Evolutionary conservation across 2,888 invertebrate species (phyloP), one percentile per base, ranked within the genome.

Genomic region (Mactromeris polynyma): DNA sequence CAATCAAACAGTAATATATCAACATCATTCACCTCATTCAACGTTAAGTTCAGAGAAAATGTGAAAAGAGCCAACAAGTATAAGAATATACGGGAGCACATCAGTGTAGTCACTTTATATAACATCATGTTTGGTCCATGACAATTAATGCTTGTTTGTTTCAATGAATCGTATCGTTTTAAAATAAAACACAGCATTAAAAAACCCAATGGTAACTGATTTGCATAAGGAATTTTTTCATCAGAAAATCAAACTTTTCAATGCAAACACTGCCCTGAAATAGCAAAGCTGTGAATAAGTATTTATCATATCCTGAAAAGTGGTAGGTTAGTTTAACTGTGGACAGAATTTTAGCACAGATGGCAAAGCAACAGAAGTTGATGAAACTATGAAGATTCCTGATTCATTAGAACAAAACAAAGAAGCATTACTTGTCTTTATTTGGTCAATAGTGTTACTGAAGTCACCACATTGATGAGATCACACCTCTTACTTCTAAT

Each of bases 81-180:
- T 33, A 0, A 73, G 73, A 33, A 73, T 36, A 73, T 19, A 33
- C 17, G n/a, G 19, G 17, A 73, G n/a, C 73, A 17, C 31, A 33
- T 33, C 73, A 73, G 36, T 73, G 73, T 73, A 4, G 26, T 33
- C n/a, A 73, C 33, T 36, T 73, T 33, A 36, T 14, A 33, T 4
- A 73, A 73, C 73, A 73, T 73, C 73, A 33, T 19, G 19, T 73
- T 73, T 73, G 73, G 73, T 73, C 73, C 73, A 73, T 73, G 26
- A 73, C 73, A 73, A 73, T 73, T 19, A 73, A 33, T 73, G 73
- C 73, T 73, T 73, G 33, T 33, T 33, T 36, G 36, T 73, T 33
- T 26, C 36, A 73, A 36, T 64, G 58, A 64, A 26, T 26, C n/a
- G 3, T 26, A 26, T 26, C n/a, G 3, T 19, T 51, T 51, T 17